Evolutionary conservation across 2,888 invertebrate species (phyloP), one percentile per base, ranked within the genome.

Genomic region (Hypomecis punctinalis): DNA sequence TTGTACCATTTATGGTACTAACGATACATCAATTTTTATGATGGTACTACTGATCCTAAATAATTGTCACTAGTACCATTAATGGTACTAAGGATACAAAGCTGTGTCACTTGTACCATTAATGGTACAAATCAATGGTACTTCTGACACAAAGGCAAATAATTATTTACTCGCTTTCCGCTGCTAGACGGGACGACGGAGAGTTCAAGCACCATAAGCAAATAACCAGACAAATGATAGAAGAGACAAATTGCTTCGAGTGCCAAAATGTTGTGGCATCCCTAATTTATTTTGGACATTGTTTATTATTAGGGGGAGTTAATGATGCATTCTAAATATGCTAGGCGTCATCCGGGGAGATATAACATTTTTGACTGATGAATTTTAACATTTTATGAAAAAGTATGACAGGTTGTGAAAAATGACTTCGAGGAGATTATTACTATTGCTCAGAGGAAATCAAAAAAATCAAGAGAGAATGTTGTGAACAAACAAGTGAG

Each of bases 211-310:
- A 51, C 39, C 60, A 63, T 70, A 83, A 83, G 82, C 83, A 83
- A 86, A 86, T 85, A 83, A 74, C 76, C 76, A 82, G 83, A 86
- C 86, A 84, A 88, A 87, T 87, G 85, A 86, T 81, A 74, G 79
- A 77, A 78, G 76, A 84, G 87, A 86, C 82, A 87, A 88, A 88
- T 86, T 81, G 81, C 80, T 78, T 76, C 70, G 74, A 80, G 76
- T 74, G 81, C 70, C 78, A 75, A 80, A 82, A 79, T 80, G 77
- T 81, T 77, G 77, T 64, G 76, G 76, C 71, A 63, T 68, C 71
- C 64, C 70, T 76, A 74, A 80, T 78, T 79, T 76, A 76, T 81
- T 73, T 76, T 71, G 47, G 66, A 66, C 61, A 61, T 55, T 68
- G 65, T 62, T 66, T 60, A 61, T 57, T 66, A 51, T 60, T 40